Base-by-base conservation (phyloP, 2,888 invertebrate species). In the Sthenelais limicola region DNA sequence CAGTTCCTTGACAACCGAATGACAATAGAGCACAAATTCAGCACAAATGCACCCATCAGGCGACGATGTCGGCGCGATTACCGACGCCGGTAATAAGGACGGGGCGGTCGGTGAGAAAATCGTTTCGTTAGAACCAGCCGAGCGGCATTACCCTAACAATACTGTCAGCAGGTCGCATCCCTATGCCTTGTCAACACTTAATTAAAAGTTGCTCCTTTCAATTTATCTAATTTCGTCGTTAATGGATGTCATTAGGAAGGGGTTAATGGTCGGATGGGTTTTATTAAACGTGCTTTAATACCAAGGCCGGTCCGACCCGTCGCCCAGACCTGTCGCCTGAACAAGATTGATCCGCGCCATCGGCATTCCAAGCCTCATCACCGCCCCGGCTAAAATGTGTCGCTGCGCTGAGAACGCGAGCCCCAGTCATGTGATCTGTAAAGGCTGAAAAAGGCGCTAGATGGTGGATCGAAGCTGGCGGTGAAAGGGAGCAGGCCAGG, bases 221-320 rank as follows among this genome's bases (percentile, higher is more conserved):
- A 70, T 70, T 70, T 70, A 70, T 70, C 70, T 70, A 70, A 70
- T 70, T 70, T 70, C 51, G 56, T 51, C 70, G 43, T 43, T 56
- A 54, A 70, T 70, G 54, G 30, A 54, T 56, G 51, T 70, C 51
- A 70, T 70, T 70, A 70, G 38, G 51, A 35, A 35, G 38, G 24
- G 54, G 43, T 21, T 54, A 56, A 51, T 68, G 51, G 68, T 35
- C 35, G 35, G 24, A 24, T 3, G 33, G 18, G 68, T 51, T 68
- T 68, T 68, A 68, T 68, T 68, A 24, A 51, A 68, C 7, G 52
- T 52, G 62, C 62, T 43, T 43, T 38, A 35, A 26, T 35, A 56
- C 35, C 62, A n/a, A n/a, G n/a, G 38, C 62, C 62, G 38, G 35
- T 35, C 26, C 26, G 62, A 35, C 62, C 38, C 62, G 9, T 21